phyloP scores from a whole-genome alignment of 2,113 vertebrate genomes.

The Martes martes region DNA sequence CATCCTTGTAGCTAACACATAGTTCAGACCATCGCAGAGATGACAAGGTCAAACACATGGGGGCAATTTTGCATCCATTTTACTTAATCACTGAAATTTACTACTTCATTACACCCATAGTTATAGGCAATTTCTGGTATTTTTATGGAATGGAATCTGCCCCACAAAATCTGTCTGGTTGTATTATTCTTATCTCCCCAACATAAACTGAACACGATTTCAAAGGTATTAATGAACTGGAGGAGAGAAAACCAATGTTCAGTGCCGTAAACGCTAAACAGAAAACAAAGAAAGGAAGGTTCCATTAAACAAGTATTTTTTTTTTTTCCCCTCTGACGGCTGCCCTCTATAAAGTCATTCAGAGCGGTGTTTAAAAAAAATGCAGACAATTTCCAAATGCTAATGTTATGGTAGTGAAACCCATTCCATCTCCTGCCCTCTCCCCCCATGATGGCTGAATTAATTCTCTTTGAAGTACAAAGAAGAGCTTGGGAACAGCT shows the following conservation, averaged over 20 bases:
- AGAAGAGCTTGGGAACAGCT: background rate
- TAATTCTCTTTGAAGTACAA: constrained; percentile 35
- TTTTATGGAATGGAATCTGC: constrained; percentile 19
- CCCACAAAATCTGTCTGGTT: background rate
- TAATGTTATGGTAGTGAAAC: background rate
- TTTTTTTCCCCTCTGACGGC: background rate
- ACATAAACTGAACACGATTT: background rate
- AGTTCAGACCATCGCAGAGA: background rate
- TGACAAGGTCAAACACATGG: background rate
- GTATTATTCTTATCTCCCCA: background rate
- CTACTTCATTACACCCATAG: background rate
- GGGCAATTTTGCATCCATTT: background rate
- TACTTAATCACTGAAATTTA: background rate
- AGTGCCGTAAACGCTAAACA: background rate
- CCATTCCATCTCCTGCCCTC: background rate
- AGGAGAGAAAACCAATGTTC: background rate
- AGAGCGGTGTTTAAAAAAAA: background rate
- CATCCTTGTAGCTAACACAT: background rate
- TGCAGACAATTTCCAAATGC: background rate
- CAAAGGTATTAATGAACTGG: background rate
- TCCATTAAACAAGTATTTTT: background rate
- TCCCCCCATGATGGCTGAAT: background rate
- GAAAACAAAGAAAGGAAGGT: background rate
- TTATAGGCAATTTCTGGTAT: background rate
- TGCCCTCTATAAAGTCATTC: background rate